A percentile compares a stretch with the other conserved stretches of the same genome.
Conservation (phyloP, 2,888 invertebrate species). For the Drosophila peninsularis region DNA sequence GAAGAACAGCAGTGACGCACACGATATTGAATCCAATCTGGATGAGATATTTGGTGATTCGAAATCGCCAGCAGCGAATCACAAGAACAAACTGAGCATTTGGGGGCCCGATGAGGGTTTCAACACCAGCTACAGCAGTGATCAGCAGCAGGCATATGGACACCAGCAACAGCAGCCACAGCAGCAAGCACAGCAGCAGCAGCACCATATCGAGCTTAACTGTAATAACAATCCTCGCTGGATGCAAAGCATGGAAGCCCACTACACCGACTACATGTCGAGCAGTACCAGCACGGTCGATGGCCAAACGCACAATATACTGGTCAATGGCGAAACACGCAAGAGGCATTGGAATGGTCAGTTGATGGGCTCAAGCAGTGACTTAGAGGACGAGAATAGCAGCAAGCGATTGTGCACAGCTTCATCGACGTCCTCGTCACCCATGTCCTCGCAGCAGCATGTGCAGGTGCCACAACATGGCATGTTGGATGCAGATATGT, state of each 20-base stretch:
- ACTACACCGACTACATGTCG: constrained; percentile 81
- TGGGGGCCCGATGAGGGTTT: constrained; percentile 71
- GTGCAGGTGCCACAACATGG: constrained; percentile 63
- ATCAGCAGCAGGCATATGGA: constrained; percentile 42
- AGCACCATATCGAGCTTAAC: constrained; percentile 81
- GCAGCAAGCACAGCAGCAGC: constrained; percentile 55
- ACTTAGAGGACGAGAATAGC: constrained; percentile 75
- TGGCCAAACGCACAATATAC: constrained; percentile 44
- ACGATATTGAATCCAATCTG: constrained; percentile 83
- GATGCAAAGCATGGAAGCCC: constrained; percentile 84
- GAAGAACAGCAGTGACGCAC: constrained; percentile 69
- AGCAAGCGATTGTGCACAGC: constrained; percentile 80
- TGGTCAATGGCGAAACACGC: constrained; percentile 70
- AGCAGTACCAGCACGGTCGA: constrained; percentile 63
- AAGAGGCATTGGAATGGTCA: constrained; percentile 82
- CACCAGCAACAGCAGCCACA: constrained; percentile 48
- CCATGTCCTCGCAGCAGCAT: constrained; percentile 70
- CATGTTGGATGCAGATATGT: constrained; percentile 77
- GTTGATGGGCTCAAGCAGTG: constrained; percentile 73
- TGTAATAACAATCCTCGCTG: constrained; percentile 82
- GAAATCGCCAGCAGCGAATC: constrained; percentile 66
- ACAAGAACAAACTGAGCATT: constrained; percentile 66
- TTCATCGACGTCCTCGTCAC: constrained; percentile 79
- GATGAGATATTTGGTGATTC: constrained; percentile 84
- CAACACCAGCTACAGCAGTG: constrained; percentile 36